Evolutionary conservation across 1,140 invertebrate genomes (phyloP), one percentile per base, ranked within the genome.

Genomic region (Lordiphosa mommai): DNA sequence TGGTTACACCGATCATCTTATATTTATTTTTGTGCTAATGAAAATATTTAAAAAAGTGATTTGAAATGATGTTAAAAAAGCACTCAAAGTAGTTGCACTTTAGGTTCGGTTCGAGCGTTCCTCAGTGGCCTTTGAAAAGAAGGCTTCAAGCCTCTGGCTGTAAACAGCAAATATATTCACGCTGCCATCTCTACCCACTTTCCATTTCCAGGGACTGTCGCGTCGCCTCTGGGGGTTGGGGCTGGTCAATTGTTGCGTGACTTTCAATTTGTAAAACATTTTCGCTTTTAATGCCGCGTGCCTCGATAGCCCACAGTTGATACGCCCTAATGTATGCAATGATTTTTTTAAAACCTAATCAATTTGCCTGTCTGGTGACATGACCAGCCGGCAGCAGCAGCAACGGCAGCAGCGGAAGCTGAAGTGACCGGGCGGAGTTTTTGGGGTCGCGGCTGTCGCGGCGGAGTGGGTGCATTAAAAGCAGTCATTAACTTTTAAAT

Each of bases 401-500:
- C 8, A 34, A 38, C n/a, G n/a, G n/a, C 57, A 51, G 40, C 48
- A 67, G 44, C 63, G 59, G 60, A 61, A 61, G 36, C 48, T 63
- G 46, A 41, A 46, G 20, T 30, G 29, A 17, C 38, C n/a, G n/a
- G 16, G 14, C 16, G 34, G 13, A 12, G 12, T 27, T 27, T 6
- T 9, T 5, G 1, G 20, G 20, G 20, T 23, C 20, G 20, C 20
- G 20, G 20, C 20, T 23, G 20, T 23, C 20, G 4, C 20, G 20
- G n/a, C n/a, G n/a, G n/a, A n/a, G n/a, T n/a, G 6, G 20, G 65
- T 58, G 40, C 77, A 84, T 61, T 84, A 76, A 84, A 84, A 84
- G 77, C 68, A 69, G 79, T 84, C 77, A 84, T 84, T 84, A 84
- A 84, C 77, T 84, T 84, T 84, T 84, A 84, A 84, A 84, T 77